These are phyloP conservation scores for Morpho achilles DNA, from an alignment of 2,888 invertebrate species.

Conservation along the genomic window DNA sequence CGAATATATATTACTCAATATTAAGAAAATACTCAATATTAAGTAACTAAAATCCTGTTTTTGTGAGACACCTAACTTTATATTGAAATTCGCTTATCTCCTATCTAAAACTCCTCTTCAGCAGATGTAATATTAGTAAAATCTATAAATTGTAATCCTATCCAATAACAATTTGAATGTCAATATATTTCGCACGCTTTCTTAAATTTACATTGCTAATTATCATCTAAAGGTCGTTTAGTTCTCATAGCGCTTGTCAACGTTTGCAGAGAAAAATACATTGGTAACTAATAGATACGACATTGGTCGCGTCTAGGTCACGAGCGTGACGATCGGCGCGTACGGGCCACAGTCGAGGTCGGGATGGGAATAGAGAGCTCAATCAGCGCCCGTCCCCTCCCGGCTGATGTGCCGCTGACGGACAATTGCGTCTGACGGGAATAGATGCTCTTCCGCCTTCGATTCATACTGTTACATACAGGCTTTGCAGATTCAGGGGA, in stretches of 20 bases:
- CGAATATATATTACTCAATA: too few species aligned
- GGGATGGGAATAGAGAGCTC: conserved; percentile 10
- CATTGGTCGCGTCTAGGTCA: conserved; percentile 21
- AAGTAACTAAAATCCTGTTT: too few species aligned
- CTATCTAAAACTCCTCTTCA: too few species aligned
- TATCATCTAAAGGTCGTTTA: neutral
- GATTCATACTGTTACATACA: too few species aligned
- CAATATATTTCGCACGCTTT: neutral
- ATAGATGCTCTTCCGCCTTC: neutral
- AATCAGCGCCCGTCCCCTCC: neutral
- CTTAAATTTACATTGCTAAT: neutral
- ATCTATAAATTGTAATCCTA: too few species aligned
- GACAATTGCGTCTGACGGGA: neutral
- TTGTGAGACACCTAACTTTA: too few species aligned
- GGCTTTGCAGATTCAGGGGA: too few species aligned
- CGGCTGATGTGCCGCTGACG: conserved; percentile 11
- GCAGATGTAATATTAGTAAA: too few species aligned
- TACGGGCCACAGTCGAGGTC: conserved; percentile 11
- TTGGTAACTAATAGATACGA: conserved; percentile 15
- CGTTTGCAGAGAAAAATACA: conserved; percentile 3
- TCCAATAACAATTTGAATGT: neutral
- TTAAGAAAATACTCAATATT: too few species aligned
- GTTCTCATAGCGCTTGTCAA: conserved; percentile 4
- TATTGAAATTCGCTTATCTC: too few species aligned
- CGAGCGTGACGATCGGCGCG: conserved; percentile 17